Percentiles rank a stretch among this genome's conserved stretches.
Evolutionary conservation across 2,113 vertebrate species (phyloP).

Genomic region (Nansenia antarctica): DNA sequence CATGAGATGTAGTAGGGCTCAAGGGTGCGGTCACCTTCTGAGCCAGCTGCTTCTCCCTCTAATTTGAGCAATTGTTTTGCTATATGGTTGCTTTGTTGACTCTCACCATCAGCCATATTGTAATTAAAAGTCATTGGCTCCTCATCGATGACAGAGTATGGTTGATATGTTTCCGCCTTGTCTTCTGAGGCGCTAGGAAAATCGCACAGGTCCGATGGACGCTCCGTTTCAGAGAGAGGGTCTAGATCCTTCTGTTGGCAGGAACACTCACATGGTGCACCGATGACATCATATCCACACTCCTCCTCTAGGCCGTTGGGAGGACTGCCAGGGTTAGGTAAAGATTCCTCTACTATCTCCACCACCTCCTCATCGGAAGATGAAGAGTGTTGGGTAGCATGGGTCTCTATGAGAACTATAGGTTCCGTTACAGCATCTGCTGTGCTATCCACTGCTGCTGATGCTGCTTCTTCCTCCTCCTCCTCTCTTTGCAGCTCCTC

Average conservation of each 20-base stretch:
- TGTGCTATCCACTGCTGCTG: slow-evolving; percentile 20
- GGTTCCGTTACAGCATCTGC: slow-evolving; percentile 39
- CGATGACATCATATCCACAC: slow-evolving; percentile 27
- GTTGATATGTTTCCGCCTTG: neutral
- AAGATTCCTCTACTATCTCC: slow-evolving; percentile 38
- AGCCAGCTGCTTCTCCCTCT: slow-evolving; percentile 8
- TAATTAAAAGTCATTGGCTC: slow-evolving; percentile 33
- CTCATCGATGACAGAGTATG: slow-evolving; percentile 6
- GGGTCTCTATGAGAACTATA: slow-evolving; percentile 13
- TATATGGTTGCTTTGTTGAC: neutral
- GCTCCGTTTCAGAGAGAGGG: neutral
- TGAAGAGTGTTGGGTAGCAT: slow-evolving; percentile 27
- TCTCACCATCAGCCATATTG: neutral
- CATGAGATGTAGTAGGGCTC: slow-evolving; percentile 59
- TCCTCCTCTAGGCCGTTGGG: slow-evolving; percentile 37
- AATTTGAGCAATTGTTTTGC: slow-evolving; percentile 20
- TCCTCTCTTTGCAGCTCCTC: slow-evolving; percentile 30
- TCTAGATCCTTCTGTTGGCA: neutral
- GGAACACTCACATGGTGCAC: too few relatives aligned
- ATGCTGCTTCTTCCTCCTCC: slow-evolving; percentile 21
- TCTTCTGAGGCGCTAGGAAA: slow-evolving; percentile 17
- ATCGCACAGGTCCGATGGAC: neutral
- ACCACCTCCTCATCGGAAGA: slow-evolving; percentile 6
- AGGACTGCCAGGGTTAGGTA: slow-evolving; percentile 47
- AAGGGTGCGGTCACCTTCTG: slow-evolving; percentile 8